These are phyloP conservation scores for Zaprionus obscuricornis DNA, from an alignment of 2,888 invertebrate species.

Conservation along the genomic window DNA sequence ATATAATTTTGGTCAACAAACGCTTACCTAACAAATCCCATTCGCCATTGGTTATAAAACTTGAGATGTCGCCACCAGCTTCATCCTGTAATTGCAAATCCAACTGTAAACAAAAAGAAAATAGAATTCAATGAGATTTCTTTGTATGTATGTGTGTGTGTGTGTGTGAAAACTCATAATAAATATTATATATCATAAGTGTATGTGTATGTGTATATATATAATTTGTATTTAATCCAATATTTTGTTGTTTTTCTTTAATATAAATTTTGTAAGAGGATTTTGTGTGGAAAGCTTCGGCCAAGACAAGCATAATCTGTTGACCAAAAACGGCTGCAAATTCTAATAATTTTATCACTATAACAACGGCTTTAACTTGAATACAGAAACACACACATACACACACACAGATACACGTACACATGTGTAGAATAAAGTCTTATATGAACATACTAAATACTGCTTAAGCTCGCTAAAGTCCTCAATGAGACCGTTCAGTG, in stretches of 20 bases:
- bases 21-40: conserved; percentile 99
- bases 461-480: conserved; percentile 40
- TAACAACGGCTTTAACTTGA: conserved; percentile 33
- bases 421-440: too few species aligned
- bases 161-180: conserved; percentile 14
- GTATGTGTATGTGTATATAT: neutral
- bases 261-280: conserved; percentile 32
- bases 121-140: too few species aligned
- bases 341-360: conserved; percentile 48
- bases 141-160: too few species aligned
- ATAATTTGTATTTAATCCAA: conserved; percentile 3
- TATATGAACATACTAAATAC: conserved; percentile 25
- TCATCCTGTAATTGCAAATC: conserved; percentile 97
- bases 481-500: conserved; percentile 23
- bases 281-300: conserved; percentile 44
- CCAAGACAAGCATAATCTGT: conserved; percentile 45
- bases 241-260: conserved; percentile 18
- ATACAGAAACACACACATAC: neutral
- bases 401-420: neutral
- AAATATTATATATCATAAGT: conserved; percentile 10
- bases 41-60: conserved; percentile 99
- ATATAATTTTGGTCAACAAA: too few species aligned
- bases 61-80: conserved; percentile 96
- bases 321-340: conserved; percentile 50
- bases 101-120: conserved; percentile 86